Base-by-base conservation (phyloP, 2,888 invertebrate genomes). In the Chloromyia formosa region DNA sequence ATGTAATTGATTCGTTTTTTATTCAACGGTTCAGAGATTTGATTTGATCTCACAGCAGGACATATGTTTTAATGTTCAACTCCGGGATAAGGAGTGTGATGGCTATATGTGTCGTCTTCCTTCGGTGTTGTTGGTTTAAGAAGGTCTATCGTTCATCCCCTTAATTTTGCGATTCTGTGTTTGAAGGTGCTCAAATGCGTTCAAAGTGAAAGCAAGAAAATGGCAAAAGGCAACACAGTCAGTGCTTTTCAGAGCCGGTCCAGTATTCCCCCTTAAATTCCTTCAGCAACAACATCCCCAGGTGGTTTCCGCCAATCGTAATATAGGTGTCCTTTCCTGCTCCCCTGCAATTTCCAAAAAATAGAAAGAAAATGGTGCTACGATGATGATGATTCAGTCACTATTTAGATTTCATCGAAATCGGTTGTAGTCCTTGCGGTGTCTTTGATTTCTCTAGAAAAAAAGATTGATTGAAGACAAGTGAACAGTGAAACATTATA, bases 1-100 rank as follows among this genome's bases (percentile, higher is more conserved):
- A 78, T 76, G 80, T 84, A 84, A 84, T 84, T 84, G 84, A 84
- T 84, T 84, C 83, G 83, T 82, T 84, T 84, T 83, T 83, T 83
- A 83, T 83, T 82, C 77, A 83, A 82, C 81, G 81, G 81, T 81
- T 82, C 82, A 82, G 23, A 74, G 81, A 80, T 78, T 74, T 54
- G 54, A 64, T 54, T 62, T 74, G 73, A 74, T 74, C 60, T 66
- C 66, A 27, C 74, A 56, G 53, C 40, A 40, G 74, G 74, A 74
- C 74, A 74, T 66, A 68, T 74, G 74, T 74, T 74, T 68, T 66
- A 40, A 54, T 53, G 54, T 42, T 16, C 64, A 49, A 42, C 18
- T 49, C 58, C 12, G 3, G 12, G 22, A 62, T 35, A 22, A 22
- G 49, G 49, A 22, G 45, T 66, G 49, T 49, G 49, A 3, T n/a